These are phyloP conservation scores for Dynastes tityus DNA, from an alignment of 2,888 invertebrate species.

Conservation along the genomic window DNA sequence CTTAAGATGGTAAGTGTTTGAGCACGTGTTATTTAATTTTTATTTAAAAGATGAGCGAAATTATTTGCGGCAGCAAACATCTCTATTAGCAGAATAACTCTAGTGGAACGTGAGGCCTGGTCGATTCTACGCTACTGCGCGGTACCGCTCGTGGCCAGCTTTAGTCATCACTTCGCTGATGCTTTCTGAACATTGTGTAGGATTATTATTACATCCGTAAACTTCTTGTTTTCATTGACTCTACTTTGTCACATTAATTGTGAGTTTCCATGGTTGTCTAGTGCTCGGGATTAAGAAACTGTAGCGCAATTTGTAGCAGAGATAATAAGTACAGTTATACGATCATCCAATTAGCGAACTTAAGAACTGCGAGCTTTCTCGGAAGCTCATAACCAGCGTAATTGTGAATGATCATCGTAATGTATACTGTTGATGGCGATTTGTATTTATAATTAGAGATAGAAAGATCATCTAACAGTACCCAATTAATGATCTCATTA, in stretches of 20 bases:
- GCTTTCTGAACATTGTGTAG: too few relatives aligned
- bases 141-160: too few relatives aligned
- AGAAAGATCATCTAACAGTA: not conserved
- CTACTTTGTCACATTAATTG: not conserved
- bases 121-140: too few relatives aligned
- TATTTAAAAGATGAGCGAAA: too few relatives aligned
- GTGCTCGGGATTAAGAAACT: not conserved
- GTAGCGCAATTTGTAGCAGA: not conserved
- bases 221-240: too few relatives aligned
- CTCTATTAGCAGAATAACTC: too few relatives aligned
- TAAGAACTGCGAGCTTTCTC: not conserved
- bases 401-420: not conserved
- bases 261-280: not conserved
- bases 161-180: too few relatives aligned
- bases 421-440: not conserved
- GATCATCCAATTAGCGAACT: not conserved
- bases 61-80: too few relatives aligned
- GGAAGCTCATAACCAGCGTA: not conserved
- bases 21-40: too few relatives aligned
- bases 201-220: too few relatives aligned
- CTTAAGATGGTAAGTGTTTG: too few relatives aligned
- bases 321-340: not conserved
- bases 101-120: too few relatives aligned
- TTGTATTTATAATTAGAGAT: not conserved
- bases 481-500: not conserved